Conservation (phyloP, 2,888 invertebrate species). For the Drosophila subquinaria region DNA sequence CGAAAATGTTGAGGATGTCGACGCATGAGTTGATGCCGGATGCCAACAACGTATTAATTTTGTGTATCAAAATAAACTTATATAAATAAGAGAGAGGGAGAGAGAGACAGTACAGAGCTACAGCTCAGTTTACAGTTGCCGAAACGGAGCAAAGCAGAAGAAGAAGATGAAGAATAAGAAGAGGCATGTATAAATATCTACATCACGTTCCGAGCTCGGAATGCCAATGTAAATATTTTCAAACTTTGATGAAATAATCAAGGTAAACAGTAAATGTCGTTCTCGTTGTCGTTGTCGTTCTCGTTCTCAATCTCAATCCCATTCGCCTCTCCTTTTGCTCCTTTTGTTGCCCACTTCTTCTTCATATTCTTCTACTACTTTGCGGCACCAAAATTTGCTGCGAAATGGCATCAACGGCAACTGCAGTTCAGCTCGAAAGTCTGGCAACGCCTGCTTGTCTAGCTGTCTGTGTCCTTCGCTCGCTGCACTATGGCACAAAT, state of each 20-base stretch:
- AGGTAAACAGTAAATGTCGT: conserved; percentile 79
- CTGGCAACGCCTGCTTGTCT: conserved; percentile 26
- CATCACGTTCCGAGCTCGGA: conserved; percentile 79
- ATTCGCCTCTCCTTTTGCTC: conserved; percentile 1
- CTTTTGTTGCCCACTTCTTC: background rate
- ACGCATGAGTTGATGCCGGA: conserved; percentile 70
- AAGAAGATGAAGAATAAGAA: background rate
- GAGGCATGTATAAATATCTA: conserved; percentile 77
- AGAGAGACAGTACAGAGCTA: conserved; percentile 31
- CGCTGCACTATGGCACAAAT: conserved; percentile 7
- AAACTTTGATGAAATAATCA: conserved; percentile 79
- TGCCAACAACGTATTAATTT: conserved; percentile 80
- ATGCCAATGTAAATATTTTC: conserved; percentile 79
- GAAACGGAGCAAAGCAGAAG: background rate
- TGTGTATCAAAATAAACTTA: conserved; percentile 81
- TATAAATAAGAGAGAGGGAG: conserved; percentile 16
- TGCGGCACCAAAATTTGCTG: conserved; percentile 38
- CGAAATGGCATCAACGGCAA: conserved; percentile 26
- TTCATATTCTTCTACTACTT: background rate
- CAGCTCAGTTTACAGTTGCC: conserved; percentile 59
- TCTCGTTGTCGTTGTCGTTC: conserved; percentile 47
- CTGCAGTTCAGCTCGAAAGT: conserved; percentile 34
- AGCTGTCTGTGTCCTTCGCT: background rate
- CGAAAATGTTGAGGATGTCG: conserved; percentile 33
- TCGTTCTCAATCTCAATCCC: conserved; percentile 7